Evolutionary conservation across 1,140 invertebrate genomes (phyloP).

Genomic region (Zaprionus ghesquierei): DNA sequence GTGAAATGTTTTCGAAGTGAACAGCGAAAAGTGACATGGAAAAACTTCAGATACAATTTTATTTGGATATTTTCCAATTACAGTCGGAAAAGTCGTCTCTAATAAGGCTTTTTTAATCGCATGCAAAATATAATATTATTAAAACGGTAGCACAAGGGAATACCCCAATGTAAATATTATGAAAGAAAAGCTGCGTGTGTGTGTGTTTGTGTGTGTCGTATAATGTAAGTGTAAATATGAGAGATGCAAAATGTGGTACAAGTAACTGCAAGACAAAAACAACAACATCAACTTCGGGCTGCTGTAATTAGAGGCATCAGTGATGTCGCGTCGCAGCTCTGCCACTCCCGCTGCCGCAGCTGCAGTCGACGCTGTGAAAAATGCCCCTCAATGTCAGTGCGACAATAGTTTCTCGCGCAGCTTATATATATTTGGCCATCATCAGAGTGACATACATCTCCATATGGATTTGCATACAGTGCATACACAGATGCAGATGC

Average conservation of each 20-base stretch:
- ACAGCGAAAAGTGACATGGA: not conserved
- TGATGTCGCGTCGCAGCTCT: conserved; percentile 18
- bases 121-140: not conserved
- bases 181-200: conserved; percentile 17
- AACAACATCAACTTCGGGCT: conserved; percentile 32
- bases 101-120: not conserved
- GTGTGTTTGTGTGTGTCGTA: not conserved
- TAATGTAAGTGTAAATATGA: conserved; percentile 54
- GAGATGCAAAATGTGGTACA: conserved; percentile 74
- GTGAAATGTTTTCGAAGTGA: not conserved
- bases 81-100: not conserved
- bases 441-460: conserved; percentile 8
- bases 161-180: conserved; percentile 31
- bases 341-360: conserved; percentile 7
- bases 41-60: not conserved
- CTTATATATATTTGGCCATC: conserved; percentile 43
- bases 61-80: not conserved
- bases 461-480: conserved; percentile 20
- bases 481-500: not conserved
- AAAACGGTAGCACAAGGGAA: conserved; percentile 4
- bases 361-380: conserved; percentile 26
- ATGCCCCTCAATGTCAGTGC: conserved; percentile 70
- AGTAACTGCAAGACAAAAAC: conserved; percentile 60
- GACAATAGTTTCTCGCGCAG: conserved; percentile 75
- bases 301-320: conserved; percentile 64